phyloP scores from a whole-genome alignment of 2,888 invertebrate genomes.

The Ditylenchus weischeri region DNA sequence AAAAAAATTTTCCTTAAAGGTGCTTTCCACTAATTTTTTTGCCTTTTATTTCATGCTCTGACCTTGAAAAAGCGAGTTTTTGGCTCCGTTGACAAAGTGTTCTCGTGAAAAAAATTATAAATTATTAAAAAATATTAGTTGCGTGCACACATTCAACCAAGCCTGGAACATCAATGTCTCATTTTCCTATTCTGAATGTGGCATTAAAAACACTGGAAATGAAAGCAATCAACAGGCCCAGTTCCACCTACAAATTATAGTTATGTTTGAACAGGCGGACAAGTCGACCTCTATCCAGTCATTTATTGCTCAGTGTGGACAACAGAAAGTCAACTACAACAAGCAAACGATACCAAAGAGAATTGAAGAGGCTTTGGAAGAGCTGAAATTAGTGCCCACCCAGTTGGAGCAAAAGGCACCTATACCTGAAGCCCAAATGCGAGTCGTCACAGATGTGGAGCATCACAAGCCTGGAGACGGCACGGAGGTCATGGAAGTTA shows the following conservation, averaged over 20 bases:
- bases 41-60: too few relatives aligned
- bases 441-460: conserved; percentile 50
- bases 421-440: conserved; percentile 52
- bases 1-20: too few relatives aligned
- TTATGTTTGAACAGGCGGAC: conserved; percentile 48
- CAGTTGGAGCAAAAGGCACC: conserved; percentile 54
- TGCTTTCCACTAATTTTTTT: too few relatives aligned
- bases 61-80: too few relatives aligned
- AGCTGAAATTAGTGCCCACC: conserved; percentile 49
- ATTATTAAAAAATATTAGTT: conserved; percentile 15
- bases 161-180: conserved; percentile 38
- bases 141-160: conserved; percentile 36
- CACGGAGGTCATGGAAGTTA: conserved; percentile 38
- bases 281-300: conserved; percentile 50
- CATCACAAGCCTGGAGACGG: conserved; percentile 35
- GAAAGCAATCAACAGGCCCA: conserved; percentile 34
- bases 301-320: conserved; percentile 54
- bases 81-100: too few relatives aligned
- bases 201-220: conserved; percentile 44
- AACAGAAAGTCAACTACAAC: conserved; percentile 33
- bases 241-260: conserved; percentile 54
- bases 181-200: conserved; percentile 46
- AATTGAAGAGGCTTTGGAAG: conserved; percentile 57
- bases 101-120: too few relatives aligned
- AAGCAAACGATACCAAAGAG: conserved; percentile 42